Base-by-base conservation (phyloP, 2,888 invertebrate genomes). In the Noctua pronuba region DNA sequence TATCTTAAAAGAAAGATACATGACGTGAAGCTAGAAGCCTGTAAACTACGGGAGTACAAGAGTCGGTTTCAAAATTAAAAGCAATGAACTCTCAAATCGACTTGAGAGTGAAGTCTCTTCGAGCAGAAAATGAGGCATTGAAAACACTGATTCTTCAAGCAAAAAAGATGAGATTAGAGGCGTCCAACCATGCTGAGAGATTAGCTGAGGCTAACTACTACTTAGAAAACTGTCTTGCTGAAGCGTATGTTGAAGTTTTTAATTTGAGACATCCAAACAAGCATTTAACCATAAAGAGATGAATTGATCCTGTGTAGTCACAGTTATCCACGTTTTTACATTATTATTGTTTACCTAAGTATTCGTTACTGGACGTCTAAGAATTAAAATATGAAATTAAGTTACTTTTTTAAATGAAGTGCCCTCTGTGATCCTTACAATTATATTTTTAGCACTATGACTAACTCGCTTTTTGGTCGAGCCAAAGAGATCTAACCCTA, bases 161-260 rank as follows among this genome's bases (percentile, higher is more conserved):
- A 0, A 93, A 90, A 85, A 88, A 86, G 31, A 93, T 93, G 86
- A 90, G 94, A 49, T 79, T 84, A 0, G 94, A 96, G 86, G 96
- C 96, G 0, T 92, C 93, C 28, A 80, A 80, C 2, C 91, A 92
- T 31, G 94, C 96, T 0, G 86, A 88, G 49, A 88, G 62, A 35
- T 81, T 95, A 44, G 94, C 95, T 0, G 95, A 95, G 88, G 89
- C 91, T 0, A 96, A 96, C 77, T 94, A 88, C 80, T 92, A 91
- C 82, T 88, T 95, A 52, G 91, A 94, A 85, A 94, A 93, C 58
- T 84, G 90, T 77, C 89, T 95, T 7, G 74, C 81, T n/a, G 91
- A 93, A 83, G 90, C 92, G 1, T 86, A 85, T 49, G 69, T 78
- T 2, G 92, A 95, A 79, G 86, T 95, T 71, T 62, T 87, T 49